Evolutionary conservation across 2,888 invertebrate species (phyloP).

Genomic region (Ichneumoninae sp.): DNA sequence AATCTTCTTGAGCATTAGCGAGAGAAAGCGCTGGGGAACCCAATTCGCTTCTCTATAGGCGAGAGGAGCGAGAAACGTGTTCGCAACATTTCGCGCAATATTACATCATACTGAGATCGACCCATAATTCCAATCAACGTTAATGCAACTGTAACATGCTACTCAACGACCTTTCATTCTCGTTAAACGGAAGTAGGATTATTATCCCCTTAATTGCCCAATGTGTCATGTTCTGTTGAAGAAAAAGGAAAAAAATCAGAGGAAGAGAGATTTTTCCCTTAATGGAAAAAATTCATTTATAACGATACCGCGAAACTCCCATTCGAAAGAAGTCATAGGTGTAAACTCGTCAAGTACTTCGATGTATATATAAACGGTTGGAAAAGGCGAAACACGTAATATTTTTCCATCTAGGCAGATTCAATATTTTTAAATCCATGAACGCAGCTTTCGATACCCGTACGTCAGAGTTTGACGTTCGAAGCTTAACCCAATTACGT

Average conservation of each 20-base stretch:
- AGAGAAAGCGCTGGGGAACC: slow-evolving; percentile 5
- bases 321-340: background rate
- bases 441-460: background rate
- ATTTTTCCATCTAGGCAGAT: slow-evolving; percentile 17
- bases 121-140: slow-evolving; percentile 1
- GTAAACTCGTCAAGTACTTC: background rate
- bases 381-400: background rate
- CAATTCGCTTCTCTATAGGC: slow-evolving; percentile 5
- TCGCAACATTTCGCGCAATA: slow-evolving; percentile 51
- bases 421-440: slow-evolving; percentile 9
- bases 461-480: slow-evolving; percentile 37
- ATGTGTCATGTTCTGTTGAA: background rate
- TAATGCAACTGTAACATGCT: background rate
- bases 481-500: slow-evolving; percentile 58
- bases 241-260: background rate
- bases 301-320: background rate
- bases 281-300: background rate
- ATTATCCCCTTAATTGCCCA: background rate
- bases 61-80: slow-evolving; percentile 27
- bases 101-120: slow-evolving; percentile 39
- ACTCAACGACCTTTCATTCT: background rate
- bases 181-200: background rate
- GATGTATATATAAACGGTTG: background rate
- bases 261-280: background rate
- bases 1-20: slow-evolving; percentile 39